A percentile compares a stretch with the other conserved stretches of the same genome.
These are phyloP conservation scores for Ormyrus pomaceus DNA, from an alignment of 2,888 invertebrate genomes.

Conservation along the genomic window DNA sequence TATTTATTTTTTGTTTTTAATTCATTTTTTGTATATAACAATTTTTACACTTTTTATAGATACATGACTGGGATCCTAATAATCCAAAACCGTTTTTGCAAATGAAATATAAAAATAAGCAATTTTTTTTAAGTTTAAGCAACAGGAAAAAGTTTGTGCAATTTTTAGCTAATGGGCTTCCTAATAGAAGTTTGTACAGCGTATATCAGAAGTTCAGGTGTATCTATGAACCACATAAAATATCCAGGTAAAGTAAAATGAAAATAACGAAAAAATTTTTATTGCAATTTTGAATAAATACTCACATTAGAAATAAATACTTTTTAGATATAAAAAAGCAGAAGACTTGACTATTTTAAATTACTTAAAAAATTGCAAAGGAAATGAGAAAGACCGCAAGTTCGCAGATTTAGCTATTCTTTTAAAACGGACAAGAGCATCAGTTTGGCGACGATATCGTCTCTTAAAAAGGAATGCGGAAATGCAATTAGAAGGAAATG, in stretches of 20 bases:
- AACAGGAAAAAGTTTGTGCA: slow-evolving; percentile 69
- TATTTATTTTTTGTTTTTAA: slow-evolving; percentile 29
- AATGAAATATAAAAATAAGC: slow-evolving; percentile 58
- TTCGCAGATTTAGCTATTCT: slow-evolving; percentile 66
- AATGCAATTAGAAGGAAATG: too few relatives aligned
- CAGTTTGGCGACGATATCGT: slow-evolving; percentile 70
- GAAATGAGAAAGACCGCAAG: slow-evolving; percentile 59
- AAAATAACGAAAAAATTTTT: slow-evolving; percentile 1
- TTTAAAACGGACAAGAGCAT: slow-evolving; percentile 68
- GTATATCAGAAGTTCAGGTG: slow-evolving; percentile 69
- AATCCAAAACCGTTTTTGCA: slow-evolving; percentile 64
- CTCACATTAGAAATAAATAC: neutral
- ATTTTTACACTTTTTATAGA: slow-evolving; percentile 58
- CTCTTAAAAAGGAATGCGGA: slow-evolving; percentile 59
- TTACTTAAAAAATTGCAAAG: slow-evolving; percentile 60
- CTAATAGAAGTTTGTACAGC: slow-evolving; percentile 68
- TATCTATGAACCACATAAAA: slow-evolving; percentile 59
- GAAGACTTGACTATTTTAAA: slow-evolving; percentile 68
- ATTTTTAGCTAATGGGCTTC: slow-evolving; percentile 68
- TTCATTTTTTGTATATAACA: slow-evolving; percentile 10
- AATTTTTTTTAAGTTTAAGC: slow-evolving; percentile 57
- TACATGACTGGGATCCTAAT: slow-evolving; percentile 64
- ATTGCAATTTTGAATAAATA: slow-evolving; percentile 2
- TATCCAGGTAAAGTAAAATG: slow-evolving; percentile 59
- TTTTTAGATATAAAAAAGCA: slow-evolving; percentile 61